Evolutionary conservation across 1,140 invertebrate genomes (phyloP).

Genomic region (Coptotermes formosanus): DNA sequence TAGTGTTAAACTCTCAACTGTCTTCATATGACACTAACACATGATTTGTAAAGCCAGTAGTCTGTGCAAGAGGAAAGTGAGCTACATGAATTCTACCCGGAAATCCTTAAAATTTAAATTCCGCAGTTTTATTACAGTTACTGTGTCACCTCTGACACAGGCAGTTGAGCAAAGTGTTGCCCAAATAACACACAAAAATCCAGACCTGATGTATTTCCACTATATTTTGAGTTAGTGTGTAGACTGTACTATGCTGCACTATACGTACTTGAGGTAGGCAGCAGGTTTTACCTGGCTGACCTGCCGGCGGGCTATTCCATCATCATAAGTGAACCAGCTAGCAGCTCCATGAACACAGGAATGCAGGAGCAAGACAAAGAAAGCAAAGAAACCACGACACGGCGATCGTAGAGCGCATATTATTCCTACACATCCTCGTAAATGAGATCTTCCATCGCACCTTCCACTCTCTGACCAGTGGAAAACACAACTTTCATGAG

Average conservation of each 20-base stretch:
- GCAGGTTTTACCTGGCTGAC: constrained; percentile 16
- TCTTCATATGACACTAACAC: no score
- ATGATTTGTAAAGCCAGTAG: no score
- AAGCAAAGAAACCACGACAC: neutral
- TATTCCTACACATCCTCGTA: neutral
- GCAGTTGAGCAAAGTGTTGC: no score
- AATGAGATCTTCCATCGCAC: neutral
- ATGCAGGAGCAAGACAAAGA: constrained; percentile 12
- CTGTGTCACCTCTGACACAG: no score
- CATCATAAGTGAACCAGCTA: neutral
- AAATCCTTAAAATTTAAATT: no score
- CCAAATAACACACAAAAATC: neutral
- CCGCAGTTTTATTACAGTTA: no score
- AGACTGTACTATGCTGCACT: neutral
- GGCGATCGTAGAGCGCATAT: neutral
- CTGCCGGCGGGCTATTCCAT: neutral
- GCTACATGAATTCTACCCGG: no score
- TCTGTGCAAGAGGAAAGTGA: no score
- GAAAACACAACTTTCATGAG: neutral
- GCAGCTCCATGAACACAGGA: neutral
- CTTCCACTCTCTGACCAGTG: neutral
- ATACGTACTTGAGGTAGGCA: constrained; percentile 9
- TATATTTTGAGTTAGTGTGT: neutral
- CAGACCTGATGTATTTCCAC: neutral
- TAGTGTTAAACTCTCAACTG: no score